Conservation (phyloP, 2,113 vertebrate genomes). For the Prinia subflava region DNA sequence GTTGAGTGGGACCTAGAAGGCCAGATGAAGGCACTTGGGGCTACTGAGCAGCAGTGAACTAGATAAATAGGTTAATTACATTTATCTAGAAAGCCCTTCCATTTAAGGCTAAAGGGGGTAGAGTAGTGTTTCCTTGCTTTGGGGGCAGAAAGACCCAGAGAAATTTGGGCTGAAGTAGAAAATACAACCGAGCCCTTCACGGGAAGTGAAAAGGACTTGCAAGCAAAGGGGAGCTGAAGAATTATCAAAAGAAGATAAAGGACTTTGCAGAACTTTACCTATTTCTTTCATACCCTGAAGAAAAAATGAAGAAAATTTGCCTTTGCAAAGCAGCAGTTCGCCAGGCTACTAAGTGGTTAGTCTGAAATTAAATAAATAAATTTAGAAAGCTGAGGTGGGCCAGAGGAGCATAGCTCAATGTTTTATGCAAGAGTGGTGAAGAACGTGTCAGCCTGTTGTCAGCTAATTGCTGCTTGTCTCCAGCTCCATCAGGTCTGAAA, state of each 20-base stretch:
- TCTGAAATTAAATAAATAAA: not conserved
- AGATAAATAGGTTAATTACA: not conserved
- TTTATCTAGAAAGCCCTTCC: not conserved
- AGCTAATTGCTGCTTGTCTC: slow-evolving; percentile 40
- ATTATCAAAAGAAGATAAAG: not conserved
- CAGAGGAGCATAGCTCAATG: not conserved
- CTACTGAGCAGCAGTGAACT: not conserved
- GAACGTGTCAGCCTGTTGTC: not conserved
- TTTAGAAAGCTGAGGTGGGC: not conserved
- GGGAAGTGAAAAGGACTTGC: accelerated
- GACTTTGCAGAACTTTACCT: not conserved
- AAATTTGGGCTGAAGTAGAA: not conserved
- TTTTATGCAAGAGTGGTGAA: slow-evolving; percentile 31
- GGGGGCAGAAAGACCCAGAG: not conserved
- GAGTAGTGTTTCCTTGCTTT: accelerated
- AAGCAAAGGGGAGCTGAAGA: not conserved
- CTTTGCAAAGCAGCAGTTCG: not conserved
- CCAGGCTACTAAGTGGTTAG: not conserved
- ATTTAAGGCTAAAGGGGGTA: not conserved
- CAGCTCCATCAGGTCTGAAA: slow-evolving; percentile 27
- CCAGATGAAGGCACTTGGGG: not conserved
- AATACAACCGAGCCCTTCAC: accelerated
- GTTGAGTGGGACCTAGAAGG: not conserved
- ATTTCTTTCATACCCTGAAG: not conserved
- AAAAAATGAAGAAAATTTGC: not conserved